Evolutionary conservation across 1,140 invertebrate genomes (phyloP).

Genomic region (Tetragonula clypearis): DNA sequence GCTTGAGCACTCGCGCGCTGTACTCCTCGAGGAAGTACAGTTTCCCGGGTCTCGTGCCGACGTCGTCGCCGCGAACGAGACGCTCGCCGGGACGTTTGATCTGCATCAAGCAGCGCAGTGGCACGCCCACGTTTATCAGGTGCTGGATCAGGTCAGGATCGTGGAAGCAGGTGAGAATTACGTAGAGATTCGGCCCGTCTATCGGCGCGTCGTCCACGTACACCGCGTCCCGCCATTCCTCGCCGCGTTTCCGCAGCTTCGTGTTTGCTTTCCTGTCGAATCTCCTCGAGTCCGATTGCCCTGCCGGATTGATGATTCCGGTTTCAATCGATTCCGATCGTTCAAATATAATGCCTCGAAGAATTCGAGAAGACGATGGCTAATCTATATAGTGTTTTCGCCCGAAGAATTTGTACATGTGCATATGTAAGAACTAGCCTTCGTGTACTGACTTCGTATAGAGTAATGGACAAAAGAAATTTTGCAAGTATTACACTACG

Average conservation of each 20-base stretch:
- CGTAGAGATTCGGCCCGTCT: conserved; percentile 82
- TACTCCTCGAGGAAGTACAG: conserved; percentile 3
- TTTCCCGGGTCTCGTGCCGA: conserved; percentile 31
- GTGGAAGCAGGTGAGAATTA: conserved; percentile 82
- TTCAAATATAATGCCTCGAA: too few relatives aligned
- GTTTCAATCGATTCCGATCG: too few relatives aligned
- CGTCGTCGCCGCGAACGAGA: conserved; percentile 55
- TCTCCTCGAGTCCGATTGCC: neutral
- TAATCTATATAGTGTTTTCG: too few relatives aligned
- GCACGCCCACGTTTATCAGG: conserved; percentile 80
- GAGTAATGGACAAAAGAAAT: too few relatives aligned
- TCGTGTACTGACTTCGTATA: too few relatives aligned
- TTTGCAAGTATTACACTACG: too few relatives aligned
- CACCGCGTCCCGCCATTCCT: conserved; percentile 82
- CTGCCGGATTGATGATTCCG: neutral
- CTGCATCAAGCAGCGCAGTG: conserved; percentile 77
- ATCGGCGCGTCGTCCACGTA: conserved; percentile 82
- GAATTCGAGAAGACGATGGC: too few relatives aligned
- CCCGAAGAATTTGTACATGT: too few relatives aligned
- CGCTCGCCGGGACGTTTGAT: conserved; percentile 69
- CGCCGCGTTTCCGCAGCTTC: conserved; percentile 79
- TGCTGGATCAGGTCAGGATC: conserved; percentile 78
- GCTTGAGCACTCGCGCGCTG: conserved; percentile 60
- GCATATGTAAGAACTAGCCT: too few relatives aligned
- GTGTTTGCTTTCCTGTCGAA: conserved; percentile 76